Conservation (phyloP, 2,113 vertebrate species). For the Pogonocichla stellata region DNA sequence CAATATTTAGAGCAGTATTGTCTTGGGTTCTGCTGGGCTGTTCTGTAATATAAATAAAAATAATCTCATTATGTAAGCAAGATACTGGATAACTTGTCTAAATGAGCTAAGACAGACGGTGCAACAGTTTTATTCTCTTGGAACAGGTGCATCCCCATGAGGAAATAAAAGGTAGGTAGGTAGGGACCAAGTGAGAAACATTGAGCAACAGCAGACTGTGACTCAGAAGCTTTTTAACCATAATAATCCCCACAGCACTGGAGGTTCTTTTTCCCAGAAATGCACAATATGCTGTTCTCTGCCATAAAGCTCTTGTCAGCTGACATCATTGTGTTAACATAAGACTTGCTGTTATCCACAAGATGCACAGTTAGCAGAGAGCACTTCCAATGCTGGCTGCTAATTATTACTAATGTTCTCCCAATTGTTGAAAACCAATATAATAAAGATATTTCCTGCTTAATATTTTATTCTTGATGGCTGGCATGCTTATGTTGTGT, state of each 20-base stretch:
- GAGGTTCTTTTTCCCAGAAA: constrained; percentile 15
- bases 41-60: not conserved
- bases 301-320: not conserved
- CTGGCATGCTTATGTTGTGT: not conserved
- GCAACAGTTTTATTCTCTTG: not conserved
- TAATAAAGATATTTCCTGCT: not conserved
- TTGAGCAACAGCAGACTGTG: not conserved
- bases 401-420: not conserved
- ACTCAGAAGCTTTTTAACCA: constrained; percentile 29
- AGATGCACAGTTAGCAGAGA: not conserved
- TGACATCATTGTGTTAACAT: not conserved
- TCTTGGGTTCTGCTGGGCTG: not conserved
- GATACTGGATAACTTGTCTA: not conserved
- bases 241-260: not conserved
- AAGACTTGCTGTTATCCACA: not conserved
- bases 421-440: not conserved
- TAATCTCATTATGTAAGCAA: not conserved
- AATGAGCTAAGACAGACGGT: not conserved
- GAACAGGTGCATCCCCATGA: constrained; percentile 6
- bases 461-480: not conserved
- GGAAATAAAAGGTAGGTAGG: not conserved
- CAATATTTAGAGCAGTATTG: not conserved
- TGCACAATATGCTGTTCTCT: not conserved
- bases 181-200: not conserved
- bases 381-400: not conserved